Base-by-base conservation (phyloP, 2,888 invertebrate genomes). In the Chaetoderma sp. region DNA sequence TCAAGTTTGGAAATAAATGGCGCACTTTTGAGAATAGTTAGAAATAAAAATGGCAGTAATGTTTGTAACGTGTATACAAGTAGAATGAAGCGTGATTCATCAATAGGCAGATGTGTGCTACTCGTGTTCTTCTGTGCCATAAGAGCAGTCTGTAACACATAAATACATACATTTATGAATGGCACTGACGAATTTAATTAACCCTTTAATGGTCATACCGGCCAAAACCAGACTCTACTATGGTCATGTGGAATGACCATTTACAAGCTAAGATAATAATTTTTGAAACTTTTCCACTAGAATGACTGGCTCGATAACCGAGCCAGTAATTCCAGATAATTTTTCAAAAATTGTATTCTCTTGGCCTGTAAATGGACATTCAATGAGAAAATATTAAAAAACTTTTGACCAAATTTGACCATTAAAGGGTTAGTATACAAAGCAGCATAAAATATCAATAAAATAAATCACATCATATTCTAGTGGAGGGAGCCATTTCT, bases 21-120 rank as follows among this genome's bases (percentile, higher is more conserved):
- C 13, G 82, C 85, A 32, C 77, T 75, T 61, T 79, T 77, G 57
- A 86, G 67, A 44, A 86, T 82, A 36, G 84, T 84, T 18, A 84
- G 65, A 73, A 84, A 86, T 32, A 85, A 74, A 72, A 84, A 81
- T 54, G 86, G 84, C 50, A 86, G 68, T 27, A 86, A 72, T 67
- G 79, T 77, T 58, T 79, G 78, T 32, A 86, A 68, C 3, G 80
- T 78, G 18, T 78, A 72, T 52, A 85, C 67, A 47, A 79, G 74
- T 16, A 81, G 71, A 45, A 80, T 74, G 71, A 83, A 83, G 28
- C 78, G 68, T 21, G 78, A 75, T 60, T 84, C 83, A 70, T 85
- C 83, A 23, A 79, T 63, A 36, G 80, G 81, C 27, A 77, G 76
- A 44, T 75, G 74, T 30, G 72, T 77, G 52, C 73, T 78, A 18